Base-by-base conservation (phyloP, 2,113 vertebrate genomes). In the Aleadryas rufinucha region DNA sequence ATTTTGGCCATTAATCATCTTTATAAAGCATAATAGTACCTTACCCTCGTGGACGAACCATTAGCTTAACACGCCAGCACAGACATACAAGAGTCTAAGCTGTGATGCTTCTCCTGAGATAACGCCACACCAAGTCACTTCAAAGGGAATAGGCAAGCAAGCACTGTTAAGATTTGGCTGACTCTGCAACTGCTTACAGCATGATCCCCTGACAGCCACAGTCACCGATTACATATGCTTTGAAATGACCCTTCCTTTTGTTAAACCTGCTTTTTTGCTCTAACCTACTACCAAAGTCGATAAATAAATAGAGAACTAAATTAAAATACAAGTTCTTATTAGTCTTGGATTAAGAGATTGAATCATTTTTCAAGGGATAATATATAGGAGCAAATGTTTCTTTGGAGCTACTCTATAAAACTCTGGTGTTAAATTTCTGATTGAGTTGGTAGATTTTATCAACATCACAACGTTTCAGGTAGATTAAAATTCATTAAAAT, bases 11-110 rank as follows among this genome's bases (percentile, higher is more conserved):
- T 57, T 75, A 44, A 66, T 70, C 20, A n/a, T 33, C 17, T 64
- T 78, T 76, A 64, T 37, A 56, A 88, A 92, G 33, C 28, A 19
- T 26, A 60, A 47, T 8, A 84, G 56, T 23, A 78, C 16, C 21
- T n/a, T 44, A 23, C 19, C 49, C 28, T 84, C 53, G 18, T n/a
- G 42, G 65, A 79, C 24, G 28, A 81, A 11, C 13, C 2, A 2
- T 19, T 61, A 90, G 59, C 22, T 47, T 41, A 88, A 57, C 22
- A 53, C 0, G 0, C 8, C 5, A 91, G 37, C n/a, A 35, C 2
- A 78, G 22, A 52, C 37, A 71, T 2, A 47, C 24, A 93, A 59
- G 2, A 11, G 23, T 9, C 28, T 74, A 22, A 92, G 33, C 3
- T 71, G 39, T 10, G 24, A 52, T 64, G 37, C 13, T 71, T 84